phyloP scores from a whole-genome alignment of 1,140 invertebrate genomes.

The Ceratina calcarata region DNA sequence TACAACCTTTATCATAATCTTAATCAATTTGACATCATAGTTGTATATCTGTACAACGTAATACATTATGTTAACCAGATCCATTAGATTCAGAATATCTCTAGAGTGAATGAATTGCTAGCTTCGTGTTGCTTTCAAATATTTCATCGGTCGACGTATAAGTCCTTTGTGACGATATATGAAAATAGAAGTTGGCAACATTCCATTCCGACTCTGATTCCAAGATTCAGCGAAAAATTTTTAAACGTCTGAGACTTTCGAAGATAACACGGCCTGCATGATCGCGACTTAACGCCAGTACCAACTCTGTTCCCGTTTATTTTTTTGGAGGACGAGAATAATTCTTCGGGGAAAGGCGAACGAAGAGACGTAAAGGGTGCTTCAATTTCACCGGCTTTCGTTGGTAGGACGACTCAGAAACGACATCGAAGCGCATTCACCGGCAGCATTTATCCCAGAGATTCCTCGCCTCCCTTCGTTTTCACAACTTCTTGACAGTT shows the following conservation, averaged over 20 bases:
- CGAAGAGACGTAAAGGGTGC: constrained; percentile 2
- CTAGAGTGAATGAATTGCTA: background rate
- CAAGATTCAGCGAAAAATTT: background rate
- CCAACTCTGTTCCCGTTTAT: background rate
- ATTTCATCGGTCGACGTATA: background rate
- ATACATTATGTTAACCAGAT: background rate
- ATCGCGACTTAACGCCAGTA: constrained; percentile 12
- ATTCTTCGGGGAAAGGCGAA: constrained; percentile 58
- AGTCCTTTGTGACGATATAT: background rate
- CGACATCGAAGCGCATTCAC: constrained; percentile 56
- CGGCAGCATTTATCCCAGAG: constrained; percentile 56
- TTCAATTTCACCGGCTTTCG: constrained; percentile 64
- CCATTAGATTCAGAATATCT: background rate
- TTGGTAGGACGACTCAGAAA: constrained; percentile 62
- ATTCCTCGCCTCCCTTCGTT: constrained; percentile 49
- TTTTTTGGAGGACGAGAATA: constrained; percentile 29
- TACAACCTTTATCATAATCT: background rate
- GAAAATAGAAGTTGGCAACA: constrained; percentile 4
- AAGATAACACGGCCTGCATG: constrained; percentile 30
- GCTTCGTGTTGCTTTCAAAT: no score
- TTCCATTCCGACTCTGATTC: background rate
- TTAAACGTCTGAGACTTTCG: background rate
- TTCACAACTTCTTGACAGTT: constrained; percentile 58
- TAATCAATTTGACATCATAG: constrained; percentile 7
- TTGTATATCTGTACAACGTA: background rate